These are phyloP conservation scores for Strix aluco DNA, from an alignment of 2,113 vertebrate species.

Conservation along the genomic window DNA sequence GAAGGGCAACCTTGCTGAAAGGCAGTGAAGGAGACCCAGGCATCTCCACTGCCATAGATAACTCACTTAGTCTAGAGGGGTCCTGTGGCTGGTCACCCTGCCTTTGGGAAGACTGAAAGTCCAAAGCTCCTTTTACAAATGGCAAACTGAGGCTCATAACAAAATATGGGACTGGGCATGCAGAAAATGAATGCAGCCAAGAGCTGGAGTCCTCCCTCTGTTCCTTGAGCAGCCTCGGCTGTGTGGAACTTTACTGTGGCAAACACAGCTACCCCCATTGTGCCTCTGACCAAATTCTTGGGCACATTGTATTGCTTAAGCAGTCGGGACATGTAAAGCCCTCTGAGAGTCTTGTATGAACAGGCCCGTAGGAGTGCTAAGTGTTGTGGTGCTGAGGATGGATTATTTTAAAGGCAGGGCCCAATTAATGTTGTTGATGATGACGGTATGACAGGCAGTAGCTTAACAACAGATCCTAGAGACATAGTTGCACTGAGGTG, in stretches of 20 bases:
- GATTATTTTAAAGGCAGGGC: conserved; percentile 52
- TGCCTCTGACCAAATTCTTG: conserved; percentile 32
- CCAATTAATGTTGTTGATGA: neutral
- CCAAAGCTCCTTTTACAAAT: neutral
- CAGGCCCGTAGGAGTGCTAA: conserved; percentile 13
- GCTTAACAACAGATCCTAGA: neutral
- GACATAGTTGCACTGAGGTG: neutral
- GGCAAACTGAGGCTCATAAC: neutral
- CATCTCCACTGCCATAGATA: rapidly evolving
- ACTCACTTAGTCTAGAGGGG: neutral
- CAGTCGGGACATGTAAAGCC: neutral
- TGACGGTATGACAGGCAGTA: conserved; percentile 7
- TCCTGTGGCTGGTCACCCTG: neutral
- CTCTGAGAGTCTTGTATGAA: conserved; percentile 31
- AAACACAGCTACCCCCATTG: neutral
- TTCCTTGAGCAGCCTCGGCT: rapidly evolving
- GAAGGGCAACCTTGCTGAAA: neutral
- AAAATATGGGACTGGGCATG: neutral
- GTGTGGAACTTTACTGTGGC: neutral
- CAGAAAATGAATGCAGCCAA: neutral
- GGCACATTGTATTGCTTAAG: neutral
- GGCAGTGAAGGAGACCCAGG: neutral
- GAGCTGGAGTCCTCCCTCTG: neutral
- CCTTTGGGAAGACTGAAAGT: neutral
- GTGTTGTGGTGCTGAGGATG: neutral